A percentile compares a stretch with the other conserved stretches of the same genome.
Evolutionary conservation across 2,113 vertebrate species (phyloP).

Genomic region (Callopanchax toddi): DNA sequence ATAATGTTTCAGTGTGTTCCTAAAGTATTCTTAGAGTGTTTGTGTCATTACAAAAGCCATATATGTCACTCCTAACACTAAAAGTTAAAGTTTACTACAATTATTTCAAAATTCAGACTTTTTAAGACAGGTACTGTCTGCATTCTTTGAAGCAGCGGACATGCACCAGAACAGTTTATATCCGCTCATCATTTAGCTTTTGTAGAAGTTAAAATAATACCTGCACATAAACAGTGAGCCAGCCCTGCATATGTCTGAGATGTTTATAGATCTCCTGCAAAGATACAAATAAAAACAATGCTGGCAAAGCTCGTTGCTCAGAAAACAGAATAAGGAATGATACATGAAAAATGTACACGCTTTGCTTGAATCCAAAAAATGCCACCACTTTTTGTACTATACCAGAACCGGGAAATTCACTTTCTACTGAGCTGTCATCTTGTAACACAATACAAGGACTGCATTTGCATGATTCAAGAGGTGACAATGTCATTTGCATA

Average conservation of each 20-base stretch:
- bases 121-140: too few relatives aligned
- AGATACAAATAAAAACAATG: neutral
- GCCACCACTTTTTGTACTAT: neutral
- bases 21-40: neutral
- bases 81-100: too few relatives aligned
- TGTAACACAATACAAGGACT: constrained; percentile 50
- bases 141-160: too few relatives aligned
- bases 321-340: constrained; percentile 6
- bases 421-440: constrained; percentile 35
- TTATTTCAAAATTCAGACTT: too few relatives aligned
- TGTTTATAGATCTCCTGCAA: neutral
- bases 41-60: neutral
- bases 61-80: neutral
- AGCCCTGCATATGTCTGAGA: too few relatives aligned
- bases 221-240: too few relatives aligned
- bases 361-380: constrained; percentile 20
- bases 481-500: constrained; percentile 73
- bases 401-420: constrained; percentile 30
- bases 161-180: neutral
- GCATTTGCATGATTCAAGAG: constrained; percentile 68
- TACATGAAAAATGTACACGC: constrained; percentile 26
- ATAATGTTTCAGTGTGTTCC: neutral
- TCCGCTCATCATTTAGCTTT: too few relatives aligned
- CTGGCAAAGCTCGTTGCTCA: neutral
- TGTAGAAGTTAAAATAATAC: neutral